These are phyloP conservation scores for Hypocryptadius cinnamomeus DNA, from an alignment of 2,113 vertebrate genomes.

Conservation along the genomic window DNA sequence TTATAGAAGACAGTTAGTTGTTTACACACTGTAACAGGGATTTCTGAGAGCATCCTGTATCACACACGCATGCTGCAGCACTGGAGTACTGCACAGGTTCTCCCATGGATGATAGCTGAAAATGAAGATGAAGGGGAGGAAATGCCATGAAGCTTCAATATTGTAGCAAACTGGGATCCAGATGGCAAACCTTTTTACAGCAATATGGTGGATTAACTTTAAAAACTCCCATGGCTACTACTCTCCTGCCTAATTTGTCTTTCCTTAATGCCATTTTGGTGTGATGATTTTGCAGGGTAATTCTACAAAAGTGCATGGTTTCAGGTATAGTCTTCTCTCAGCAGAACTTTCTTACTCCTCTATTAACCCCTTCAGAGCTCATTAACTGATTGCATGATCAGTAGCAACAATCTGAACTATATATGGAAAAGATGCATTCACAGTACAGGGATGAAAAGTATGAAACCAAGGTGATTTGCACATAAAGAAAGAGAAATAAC, in stretches of 20 bases:
- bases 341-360: not conserved
- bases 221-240: conserved; percentile 22
- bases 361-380: not conserved
- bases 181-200: conserved; percentile 64
- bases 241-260: conserved; percentile 38
- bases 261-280: not conserved
- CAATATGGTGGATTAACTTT: conserved; percentile 44
- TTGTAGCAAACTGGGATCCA: conserved; percentile 50
- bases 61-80: not conserved
- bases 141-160: conserved; percentile 23
- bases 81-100: not conserved
- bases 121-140: conserved; percentile 39
- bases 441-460: not conserved
- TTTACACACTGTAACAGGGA: not conserved
- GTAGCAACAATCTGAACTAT: not conserved
- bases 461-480: not conserved
- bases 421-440: not conserved
- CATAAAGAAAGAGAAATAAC: not conserved
- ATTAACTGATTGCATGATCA: not conserved
- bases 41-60: not conserved
- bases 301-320: not conserved
- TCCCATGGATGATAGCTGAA: conserved; percentile 16
- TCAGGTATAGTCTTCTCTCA: not conserved
- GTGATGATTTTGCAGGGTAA: not conserved
- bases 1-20: not conserved